Conservation (phyloP, 2,888 invertebrate species). For the Sinelater perroti region DNA sequence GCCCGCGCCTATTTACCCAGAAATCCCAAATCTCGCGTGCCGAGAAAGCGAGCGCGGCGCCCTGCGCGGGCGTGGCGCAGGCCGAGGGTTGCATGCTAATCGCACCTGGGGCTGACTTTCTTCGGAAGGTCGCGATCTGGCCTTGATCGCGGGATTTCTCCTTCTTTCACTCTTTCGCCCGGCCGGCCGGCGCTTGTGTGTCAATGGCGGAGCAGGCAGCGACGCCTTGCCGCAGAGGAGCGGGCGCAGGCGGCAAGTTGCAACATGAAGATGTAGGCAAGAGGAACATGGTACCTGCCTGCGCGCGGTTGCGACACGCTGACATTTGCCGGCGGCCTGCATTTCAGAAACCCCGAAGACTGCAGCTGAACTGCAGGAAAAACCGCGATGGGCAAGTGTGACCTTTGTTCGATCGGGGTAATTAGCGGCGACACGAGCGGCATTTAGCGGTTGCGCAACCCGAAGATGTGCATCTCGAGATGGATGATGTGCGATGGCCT, state of each 20-base stretch:
- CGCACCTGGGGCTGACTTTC: constrained; percentile 45
- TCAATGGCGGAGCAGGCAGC: constrained; percentile 43
- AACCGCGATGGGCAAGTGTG: not conserved
- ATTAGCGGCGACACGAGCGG: constrained; percentile 16
- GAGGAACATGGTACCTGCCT: too few relatives aligned
- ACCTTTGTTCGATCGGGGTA: constrained; percentile 22
- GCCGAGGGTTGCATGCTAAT: constrained; percentile 25
- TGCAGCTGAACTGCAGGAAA: constrained; percentile 17
- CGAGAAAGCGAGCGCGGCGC: constrained; percentile 25
- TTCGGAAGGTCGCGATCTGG: constrained; percentile 54
- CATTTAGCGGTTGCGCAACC: constrained; percentile 14
- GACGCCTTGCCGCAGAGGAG: too few relatives aligned
- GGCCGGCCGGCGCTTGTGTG: constrained; percentile 45
- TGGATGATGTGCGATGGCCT: constrained; percentile 16
- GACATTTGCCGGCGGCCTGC: constrained; percentile 21
- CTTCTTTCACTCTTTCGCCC: constrained; percentile 55
- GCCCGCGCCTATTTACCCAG: constrained; percentile 13
- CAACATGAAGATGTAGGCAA: constrained; percentile 20
- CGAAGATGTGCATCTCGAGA: constrained; percentile 15
- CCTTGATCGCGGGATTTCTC: constrained; percentile 56
- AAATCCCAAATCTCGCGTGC: constrained; percentile 1
- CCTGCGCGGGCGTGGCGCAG: not conserved
- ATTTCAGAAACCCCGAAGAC: constrained; percentile 2
- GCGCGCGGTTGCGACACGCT: constrained; percentile 8
- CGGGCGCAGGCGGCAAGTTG: constrained; percentile 20